These are phyloP conservation scores for Lepidocolaptes lacrymiger DNA, from an alignment of 2,797 vertebrate genomes.

Conservation along the genomic window DNA sequence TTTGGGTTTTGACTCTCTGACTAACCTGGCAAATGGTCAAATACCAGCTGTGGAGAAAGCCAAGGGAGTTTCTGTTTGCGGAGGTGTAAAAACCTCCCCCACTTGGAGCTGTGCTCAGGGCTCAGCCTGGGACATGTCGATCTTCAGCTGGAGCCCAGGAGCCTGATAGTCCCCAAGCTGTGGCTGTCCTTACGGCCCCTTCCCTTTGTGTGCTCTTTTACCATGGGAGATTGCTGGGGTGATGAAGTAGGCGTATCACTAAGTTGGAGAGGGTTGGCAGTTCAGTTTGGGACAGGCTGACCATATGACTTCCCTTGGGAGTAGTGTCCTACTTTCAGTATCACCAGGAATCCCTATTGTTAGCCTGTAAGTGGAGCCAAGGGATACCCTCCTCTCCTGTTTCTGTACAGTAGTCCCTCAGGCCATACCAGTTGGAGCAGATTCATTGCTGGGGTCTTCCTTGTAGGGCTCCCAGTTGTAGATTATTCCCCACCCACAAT, in stretches of 20 bases:
- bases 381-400: conserved; percentile 45
- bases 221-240: background rate
- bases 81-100: background rate
- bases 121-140: background rate
- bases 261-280: conserved; percentile 17
- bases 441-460: conserved; percentile 64
- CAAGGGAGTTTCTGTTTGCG: background rate
- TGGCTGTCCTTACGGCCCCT: background rate
- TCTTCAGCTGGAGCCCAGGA: background rate
- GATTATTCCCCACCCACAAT: conserved; percentile 68
- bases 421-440: background rate
- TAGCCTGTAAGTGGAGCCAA: conserved; percentile 57
- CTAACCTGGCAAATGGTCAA: background rate
- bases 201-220: conserved; percentile 14
- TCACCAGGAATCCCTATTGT: conserved; percentile 69
- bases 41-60: background rate
- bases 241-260: background rate
- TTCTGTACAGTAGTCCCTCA: conserved; percentile 37
- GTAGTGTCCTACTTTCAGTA: conserved; percentile 66
- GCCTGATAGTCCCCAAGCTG: background rate
- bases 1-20: background rate
- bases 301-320: conserved; percentile 48
- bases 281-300: conserved; percentile 69
- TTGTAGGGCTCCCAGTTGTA: conserved; percentile 48
- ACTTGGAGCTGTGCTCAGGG: background rate